Percentiles rank a stretch among this genome's conserved stretches.
Conservation (phyloP, 1,140 invertebrate genomes). For the Aradophagus sp. region DNA sequence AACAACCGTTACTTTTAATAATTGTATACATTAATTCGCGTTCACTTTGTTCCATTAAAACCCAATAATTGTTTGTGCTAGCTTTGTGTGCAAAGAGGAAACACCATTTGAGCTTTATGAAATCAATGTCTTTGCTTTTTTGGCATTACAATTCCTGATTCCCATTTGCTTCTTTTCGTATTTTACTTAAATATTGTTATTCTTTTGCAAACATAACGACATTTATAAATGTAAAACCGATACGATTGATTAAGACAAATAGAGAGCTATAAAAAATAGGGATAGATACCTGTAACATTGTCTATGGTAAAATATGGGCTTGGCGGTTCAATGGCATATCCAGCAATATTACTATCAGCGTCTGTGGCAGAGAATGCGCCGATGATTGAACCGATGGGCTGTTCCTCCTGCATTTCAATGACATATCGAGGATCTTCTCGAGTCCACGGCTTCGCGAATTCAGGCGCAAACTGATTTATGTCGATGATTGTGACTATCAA, state of each 20-base stretch:
- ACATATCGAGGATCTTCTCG: conserved; percentile 80
- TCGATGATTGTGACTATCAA: conserved; percentile 91
- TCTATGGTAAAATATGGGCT: conserved; percentile 87
- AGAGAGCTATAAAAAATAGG: conserved; percentile 3
- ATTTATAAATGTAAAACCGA: no score
- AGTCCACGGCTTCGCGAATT: conserved; percentile 83
- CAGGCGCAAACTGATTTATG: conserved; percentile 80
- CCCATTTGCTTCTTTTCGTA: no score
- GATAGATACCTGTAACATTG: conserved; percentile 79
- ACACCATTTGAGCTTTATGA: no score
- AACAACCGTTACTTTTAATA: no score
- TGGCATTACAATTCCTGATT: no score
- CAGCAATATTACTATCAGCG: conserved; percentile 86
- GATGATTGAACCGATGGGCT: conserved; percentile 86
- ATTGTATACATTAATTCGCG: no score
- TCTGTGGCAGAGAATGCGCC: conserved; percentile 88
- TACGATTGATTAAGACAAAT: conserved; percentile 6
- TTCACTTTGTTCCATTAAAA: no score
- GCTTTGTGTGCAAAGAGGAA: no score
- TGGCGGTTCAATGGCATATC: conserved; percentile 82
- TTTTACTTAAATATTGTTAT: no score
- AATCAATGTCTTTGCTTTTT: no score
- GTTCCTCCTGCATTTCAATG: conserved; percentile 87
- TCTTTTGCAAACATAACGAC: no score
- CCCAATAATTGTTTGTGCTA: no score